Percentiles rank a stretch among this genome's conserved stretches.
Conservation (phyloP, 2,113 vertebrate species). For the Oncorhynchus kisutch region DNA sequence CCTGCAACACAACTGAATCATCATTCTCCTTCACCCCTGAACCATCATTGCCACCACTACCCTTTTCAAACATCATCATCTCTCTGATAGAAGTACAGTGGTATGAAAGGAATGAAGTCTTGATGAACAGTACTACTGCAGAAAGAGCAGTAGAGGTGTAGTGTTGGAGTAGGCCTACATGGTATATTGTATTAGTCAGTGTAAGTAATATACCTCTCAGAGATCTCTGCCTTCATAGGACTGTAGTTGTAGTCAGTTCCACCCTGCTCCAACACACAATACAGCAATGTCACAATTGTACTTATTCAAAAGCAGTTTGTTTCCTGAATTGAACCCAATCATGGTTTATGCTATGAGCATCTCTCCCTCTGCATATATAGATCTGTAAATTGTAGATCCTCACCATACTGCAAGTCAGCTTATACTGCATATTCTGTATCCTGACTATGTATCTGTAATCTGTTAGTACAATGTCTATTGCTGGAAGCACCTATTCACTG, state of each 20-base stretch:
- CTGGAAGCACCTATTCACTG: no score
- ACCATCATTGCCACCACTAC: neutral
- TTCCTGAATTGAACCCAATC: no score
- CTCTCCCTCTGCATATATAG: no score
- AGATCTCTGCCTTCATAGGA: neutral
- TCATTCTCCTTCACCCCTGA: neutral
- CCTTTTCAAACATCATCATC: neutral
- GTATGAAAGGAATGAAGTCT: neutral
- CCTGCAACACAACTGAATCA: constrained; percentile 23
- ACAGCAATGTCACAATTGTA: neutral
- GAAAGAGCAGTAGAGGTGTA: neutral
- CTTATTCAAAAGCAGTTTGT: no score
- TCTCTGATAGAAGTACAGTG: neutral
- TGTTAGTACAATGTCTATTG: no score
- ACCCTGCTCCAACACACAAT: constrained; percentile 29
- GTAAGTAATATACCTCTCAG: constrained; percentile 42
- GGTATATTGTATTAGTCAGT: neutral
- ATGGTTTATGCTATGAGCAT: no score
- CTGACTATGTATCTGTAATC: no score
- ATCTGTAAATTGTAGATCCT: no score
- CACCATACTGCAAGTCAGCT: no score
- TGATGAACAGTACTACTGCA: neutral
- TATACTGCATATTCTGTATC: no score
- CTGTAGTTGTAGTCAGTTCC: constrained; percentile 34
- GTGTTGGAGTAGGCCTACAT: neutral